These are phyloP conservation scores for Eretmocerus hayati DNA, from an alignment of 2,888 invertebrate species.

Conservation along the genomic window DNA sequence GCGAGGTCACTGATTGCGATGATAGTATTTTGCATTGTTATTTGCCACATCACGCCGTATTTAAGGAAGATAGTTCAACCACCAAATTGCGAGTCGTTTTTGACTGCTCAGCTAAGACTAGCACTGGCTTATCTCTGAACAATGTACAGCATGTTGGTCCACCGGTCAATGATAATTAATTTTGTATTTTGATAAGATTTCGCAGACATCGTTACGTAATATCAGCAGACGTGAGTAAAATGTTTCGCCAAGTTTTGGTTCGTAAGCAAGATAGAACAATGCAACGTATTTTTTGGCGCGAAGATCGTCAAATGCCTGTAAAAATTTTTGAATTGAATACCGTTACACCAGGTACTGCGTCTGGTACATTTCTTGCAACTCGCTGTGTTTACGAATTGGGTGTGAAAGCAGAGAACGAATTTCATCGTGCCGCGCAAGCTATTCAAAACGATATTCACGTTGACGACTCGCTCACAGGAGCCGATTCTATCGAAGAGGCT, in stretches of 20 bases:
- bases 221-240: background rate
- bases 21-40: constrained; percentile 1
- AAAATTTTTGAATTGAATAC: background rate
- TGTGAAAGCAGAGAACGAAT: background rate
- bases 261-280: background rate
- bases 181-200: background rate
- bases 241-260: background rate
- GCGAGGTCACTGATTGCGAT: background rate
- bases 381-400: background rate
- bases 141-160: constrained; percentile 26
- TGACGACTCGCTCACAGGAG: background rate
- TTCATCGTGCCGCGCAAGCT: background rate
- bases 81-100: constrained; percentile 4
- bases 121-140: constrained; percentile 7
- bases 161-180: constrained; percentile 19
- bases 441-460: background rate
- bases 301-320: background rate
- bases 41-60: constrained; percentile 4
- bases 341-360: background rate
- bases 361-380: background rate
- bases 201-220: background rate
- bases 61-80: background rate
- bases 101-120: constrained; percentile 11
- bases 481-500: background rate
- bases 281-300: background rate